These are phyloP conservation scores for Campylorhamphus procurvoides DNA, from an alignment of 2,113 vertebrate species.

Conservation along the genomic window DNA sequence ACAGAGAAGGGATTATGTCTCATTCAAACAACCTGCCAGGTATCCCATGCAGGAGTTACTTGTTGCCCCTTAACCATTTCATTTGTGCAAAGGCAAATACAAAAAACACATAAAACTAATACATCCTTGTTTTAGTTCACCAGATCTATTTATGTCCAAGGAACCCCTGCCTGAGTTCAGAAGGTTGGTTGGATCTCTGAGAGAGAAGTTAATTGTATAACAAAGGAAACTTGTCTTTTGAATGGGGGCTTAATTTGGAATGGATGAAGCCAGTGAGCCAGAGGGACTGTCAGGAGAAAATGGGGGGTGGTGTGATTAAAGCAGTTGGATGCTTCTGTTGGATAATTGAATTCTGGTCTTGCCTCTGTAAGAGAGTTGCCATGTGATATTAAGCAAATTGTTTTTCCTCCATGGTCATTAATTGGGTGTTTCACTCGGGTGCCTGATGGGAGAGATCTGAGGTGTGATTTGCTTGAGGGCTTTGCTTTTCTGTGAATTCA, in stretches of 20 bases:
- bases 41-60: neutral
- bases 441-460: neutral
- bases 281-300: neutral
- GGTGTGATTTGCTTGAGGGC: neutral
- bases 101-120: neutral
- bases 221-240: neutral
- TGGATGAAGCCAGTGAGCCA: neutral
- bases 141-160: neutral
- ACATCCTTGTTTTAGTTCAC: neutral
- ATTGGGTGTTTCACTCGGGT: neutral
- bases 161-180: neutral
- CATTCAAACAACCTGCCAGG: neutral
- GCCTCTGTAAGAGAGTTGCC: neutral
- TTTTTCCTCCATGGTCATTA: conserved; percentile 33
- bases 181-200: neutral
- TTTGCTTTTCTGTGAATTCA: neutral
- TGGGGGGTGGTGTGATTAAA: neutral
- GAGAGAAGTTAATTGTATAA: neutral
- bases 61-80: neutral
- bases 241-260: neutral
- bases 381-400: conserved; percentile 15
- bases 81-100: neutral
- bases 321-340: conserved; percentile 25
- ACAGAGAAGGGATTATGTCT: neutral
- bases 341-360: conserved; percentile 24